A percentile compares a stretch with the other conserved stretches of the same genome.
Evolutionary conservation across 2,888 invertebrate genomes (phyloP).

Genomic region (Eupeodes luniger): DNA sequence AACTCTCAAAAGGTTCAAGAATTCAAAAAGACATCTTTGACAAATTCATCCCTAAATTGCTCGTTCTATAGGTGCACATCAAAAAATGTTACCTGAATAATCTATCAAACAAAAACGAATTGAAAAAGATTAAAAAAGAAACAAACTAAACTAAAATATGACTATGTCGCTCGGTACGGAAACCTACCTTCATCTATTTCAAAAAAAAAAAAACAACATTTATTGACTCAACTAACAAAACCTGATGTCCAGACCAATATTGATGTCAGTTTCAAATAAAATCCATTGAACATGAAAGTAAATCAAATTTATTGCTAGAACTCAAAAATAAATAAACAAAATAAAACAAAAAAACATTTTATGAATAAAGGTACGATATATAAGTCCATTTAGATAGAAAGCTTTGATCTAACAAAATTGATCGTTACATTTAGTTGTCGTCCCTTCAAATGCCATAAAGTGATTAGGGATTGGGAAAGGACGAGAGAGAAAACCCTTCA

Average conservation of each 20-base stretch:
- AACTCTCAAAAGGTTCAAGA: too few relatives aligned
- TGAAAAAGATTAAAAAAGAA: background rate
- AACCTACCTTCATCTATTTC: background rate
- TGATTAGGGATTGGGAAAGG: constrained; percentile 10
- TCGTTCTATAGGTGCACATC: background rate
- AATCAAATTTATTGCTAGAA: constrained; percentile 25
- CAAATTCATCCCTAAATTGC: background rate
- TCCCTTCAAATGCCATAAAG: constrained; percentile 19
- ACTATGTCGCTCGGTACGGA: background rate
- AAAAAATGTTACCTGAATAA: background rate
- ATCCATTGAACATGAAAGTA: constrained; percentile 18
- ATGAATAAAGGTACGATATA: background rate
- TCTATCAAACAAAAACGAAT: constrained; percentile 13
- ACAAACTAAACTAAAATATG: background rate
- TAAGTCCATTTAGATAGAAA: constrained; percentile 13
- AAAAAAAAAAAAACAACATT: background rate
- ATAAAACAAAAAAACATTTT: constrained; percentile 1
- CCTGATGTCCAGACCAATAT: background rate
- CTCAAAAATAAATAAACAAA: background rate
- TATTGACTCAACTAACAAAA: background rate
- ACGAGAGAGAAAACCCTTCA: constrained; percentile 1
- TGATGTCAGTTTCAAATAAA: constrained; percentile 30
- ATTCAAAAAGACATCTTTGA: background rate
- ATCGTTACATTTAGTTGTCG: background rate
- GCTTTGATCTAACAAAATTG: constrained; percentile 27